phyloP scores from a whole-genome alignment of 1,140 invertebrate species.

The Drosophila equinoxialis region DNA sequence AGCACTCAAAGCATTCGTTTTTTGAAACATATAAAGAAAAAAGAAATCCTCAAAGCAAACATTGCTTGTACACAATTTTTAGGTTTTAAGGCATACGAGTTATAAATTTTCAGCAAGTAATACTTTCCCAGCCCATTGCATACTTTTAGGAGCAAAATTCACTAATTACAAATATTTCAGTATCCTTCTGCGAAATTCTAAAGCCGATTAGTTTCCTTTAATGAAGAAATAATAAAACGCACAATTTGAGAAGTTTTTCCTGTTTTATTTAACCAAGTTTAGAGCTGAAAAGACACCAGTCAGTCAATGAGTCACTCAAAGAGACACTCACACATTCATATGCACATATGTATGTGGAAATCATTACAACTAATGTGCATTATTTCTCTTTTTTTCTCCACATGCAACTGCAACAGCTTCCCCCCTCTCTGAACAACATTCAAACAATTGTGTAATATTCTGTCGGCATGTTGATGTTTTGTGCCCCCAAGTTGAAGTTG shows the following conservation, averaged over 20 bases:
- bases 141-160: too few species aligned
- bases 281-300: conserved; percentile 38
- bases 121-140: too few species aligned
- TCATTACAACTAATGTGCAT: conserved; percentile 53
- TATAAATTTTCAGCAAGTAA: too few species aligned
- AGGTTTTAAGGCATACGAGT: too few species aligned
- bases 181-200: too few species aligned
- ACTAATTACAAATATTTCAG: too few species aligned
- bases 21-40: too few species aligned
- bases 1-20: too few species aligned
- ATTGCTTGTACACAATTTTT: too few species aligned
- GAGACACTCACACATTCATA: conserved; percentile 1
- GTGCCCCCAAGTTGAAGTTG: conserved; percentile 31
- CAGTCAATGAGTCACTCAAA: conserved; percentile 35
- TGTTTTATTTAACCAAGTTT: background rate
- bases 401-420: background rate
- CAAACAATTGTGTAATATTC: conserved; percentile 62
- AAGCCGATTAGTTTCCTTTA: too few species aligned
- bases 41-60: too few species aligned
- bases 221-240: background rate
- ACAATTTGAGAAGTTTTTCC: background rate
- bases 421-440: background rate
- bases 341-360: conserved; percentile 19
- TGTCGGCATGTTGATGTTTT: conserved; percentile 39
- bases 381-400: conserved; percentile 18